phyloP scores from a whole-genome alignment of 2,888 invertebrate species.

The Phyllotreta striolata region DNA sequence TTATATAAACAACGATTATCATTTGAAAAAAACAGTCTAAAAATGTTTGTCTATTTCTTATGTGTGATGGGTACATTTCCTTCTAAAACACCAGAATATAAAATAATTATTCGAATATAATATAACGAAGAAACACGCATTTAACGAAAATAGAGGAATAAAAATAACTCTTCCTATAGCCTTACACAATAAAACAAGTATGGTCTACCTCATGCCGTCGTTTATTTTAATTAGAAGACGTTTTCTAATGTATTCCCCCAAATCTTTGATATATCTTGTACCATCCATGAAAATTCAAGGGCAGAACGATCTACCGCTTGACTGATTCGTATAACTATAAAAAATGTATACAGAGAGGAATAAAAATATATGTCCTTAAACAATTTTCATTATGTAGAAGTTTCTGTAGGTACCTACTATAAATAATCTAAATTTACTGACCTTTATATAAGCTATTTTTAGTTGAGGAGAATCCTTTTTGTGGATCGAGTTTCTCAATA shows the following conservation, averaged over 20 bases:
- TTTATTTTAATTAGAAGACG: slow-evolving; percentile 56
- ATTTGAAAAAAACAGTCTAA: too few species aligned
- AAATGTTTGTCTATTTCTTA: too few species aligned
- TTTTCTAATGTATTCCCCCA: slow-evolving; percentile 55
- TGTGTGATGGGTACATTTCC: too few species aligned
- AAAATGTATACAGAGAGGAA: not conserved
- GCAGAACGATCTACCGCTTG: slow-evolving; percentile 38
- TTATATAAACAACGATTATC: too few species aligned
- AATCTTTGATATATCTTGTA: slow-evolving; percentile 47
- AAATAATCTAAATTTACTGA: too few species aligned
- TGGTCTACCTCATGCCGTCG: slow-evolving; percentile 51
- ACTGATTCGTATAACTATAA: slow-evolving; percentile 5
- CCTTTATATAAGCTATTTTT: slow-evolving; percentile 27
- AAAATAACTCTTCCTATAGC: slow-evolving; percentile 50
- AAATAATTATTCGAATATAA: too few species aligned
- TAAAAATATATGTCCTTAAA: too few species aligned
- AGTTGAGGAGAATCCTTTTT: slow-evolving; percentile 13
- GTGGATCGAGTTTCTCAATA: slow-evolving; percentile 17
- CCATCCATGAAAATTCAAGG: slow-evolving; percentile 42
- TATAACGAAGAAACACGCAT: too few species aligned
- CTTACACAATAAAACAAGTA: slow-evolving; percentile 49
- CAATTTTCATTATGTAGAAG: too few species aligned
- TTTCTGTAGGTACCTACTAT: too few species aligned
- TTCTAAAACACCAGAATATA: too few species aligned
- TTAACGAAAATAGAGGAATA: slow-evolving; percentile 43